A percentile compares a stretch with the other conserved stretches of the same genome.
phyloP scores from a whole-genome alignment of 2,888 invertebrate genomes.

The Vannuccia rotundouncinata region DNA sequence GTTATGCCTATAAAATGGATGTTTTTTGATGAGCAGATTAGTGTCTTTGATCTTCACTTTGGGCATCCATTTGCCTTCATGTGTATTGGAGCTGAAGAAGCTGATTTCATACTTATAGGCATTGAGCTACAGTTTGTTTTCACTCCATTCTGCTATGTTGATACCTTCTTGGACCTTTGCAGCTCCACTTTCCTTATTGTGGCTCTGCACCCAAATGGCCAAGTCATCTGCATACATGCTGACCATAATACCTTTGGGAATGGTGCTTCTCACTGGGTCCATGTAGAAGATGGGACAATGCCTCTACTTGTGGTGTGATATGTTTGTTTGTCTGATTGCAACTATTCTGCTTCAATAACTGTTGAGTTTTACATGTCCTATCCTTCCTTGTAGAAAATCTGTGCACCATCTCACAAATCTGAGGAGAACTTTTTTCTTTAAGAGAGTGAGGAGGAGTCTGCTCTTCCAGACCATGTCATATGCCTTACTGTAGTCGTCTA shows the following conservation, averaged over 20 bases:
- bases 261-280: not conserved
- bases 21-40: no score
- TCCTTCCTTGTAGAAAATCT: not conserved
- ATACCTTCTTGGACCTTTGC: not conserved
- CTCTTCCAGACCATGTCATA: conserved; percentile 21
- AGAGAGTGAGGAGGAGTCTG: conserved; percentile 12
- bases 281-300: not conserved
- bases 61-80: no score
- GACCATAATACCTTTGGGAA: not conserved
- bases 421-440: not conserved
- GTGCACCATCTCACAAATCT: not conserved
- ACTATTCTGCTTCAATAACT: not conserved
- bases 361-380: not conserved
- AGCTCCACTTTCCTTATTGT: not conserved
- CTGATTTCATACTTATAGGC: no score
- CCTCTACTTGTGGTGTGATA: not conserved
- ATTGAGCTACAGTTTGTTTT: no score
- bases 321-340: not conserved
- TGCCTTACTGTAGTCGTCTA: conserved; percentile 11
- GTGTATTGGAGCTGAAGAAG: no score
- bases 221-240: not conserved
- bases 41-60: no score
- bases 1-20: no score
- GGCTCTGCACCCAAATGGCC: not conserved
- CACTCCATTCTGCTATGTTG: not conserved